These are phyloP conservation scores for Platysteira castanea DNA, from an alignment of 2,113 vertebrate species.

Conservation along the genomic window DNA sequence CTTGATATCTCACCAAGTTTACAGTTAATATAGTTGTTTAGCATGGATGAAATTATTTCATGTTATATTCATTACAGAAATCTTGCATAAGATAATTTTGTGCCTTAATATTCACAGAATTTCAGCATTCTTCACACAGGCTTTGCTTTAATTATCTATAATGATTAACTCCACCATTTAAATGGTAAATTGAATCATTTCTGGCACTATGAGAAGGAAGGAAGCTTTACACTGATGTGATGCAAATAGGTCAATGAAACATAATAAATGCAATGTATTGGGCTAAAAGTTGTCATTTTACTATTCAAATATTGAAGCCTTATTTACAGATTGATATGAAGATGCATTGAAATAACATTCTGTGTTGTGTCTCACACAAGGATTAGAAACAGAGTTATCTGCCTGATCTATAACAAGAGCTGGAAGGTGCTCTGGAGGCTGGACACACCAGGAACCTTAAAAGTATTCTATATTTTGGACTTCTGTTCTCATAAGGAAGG, in stretches of 20 bases:
- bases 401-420: neutral
- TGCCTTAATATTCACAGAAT: neutral
- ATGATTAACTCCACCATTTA: neutral
- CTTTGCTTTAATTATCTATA: constrained; percentile 30
- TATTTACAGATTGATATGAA: neutral
- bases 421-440: neutral
- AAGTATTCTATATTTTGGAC: neutral
- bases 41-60: neutral
- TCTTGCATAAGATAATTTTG: neutral
- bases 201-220: neutral
- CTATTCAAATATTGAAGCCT: neutral
- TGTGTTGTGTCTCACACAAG: neutral
- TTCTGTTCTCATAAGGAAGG: neutral
- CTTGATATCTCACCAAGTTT: neutral
- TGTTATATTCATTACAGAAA: neutral
- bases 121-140: neutral
- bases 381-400: neutral
- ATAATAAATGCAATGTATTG: neutral
- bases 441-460: neutral
- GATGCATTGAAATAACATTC: neutral
- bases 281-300: neutral
- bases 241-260: neutral
- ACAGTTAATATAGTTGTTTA: neutral
- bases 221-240: neutral
- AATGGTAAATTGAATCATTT: constrained; percentile 11